phyloP scores from a whole-genome alignment of 2,113 vertebrate species.

The Mustelus asterias region DNA sequence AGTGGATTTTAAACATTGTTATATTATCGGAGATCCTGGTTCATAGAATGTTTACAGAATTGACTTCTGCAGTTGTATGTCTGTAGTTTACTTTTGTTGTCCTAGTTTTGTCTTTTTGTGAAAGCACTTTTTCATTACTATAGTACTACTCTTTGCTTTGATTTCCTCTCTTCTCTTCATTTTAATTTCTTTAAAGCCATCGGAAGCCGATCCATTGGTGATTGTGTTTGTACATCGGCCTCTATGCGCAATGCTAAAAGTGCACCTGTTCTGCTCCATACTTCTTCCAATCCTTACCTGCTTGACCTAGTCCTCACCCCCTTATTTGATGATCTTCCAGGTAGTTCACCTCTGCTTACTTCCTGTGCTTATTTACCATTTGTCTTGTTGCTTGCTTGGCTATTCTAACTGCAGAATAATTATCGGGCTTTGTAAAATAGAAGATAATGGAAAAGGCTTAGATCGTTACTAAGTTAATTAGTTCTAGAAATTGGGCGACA shows the following conservation, averaged over 20 bases:
- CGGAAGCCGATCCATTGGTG: constrained; percentile 99
- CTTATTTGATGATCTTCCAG: constrained; percentile 99
- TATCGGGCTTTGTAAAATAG: neutral
- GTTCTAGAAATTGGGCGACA: neutral
- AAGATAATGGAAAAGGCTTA: neutral
- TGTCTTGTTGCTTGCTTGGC: constrained; percentile 33
- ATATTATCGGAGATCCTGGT: neutral
- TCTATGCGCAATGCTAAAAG: constrained; percentile 99
- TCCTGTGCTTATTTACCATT: constrained; percentile 44
- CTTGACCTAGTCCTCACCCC: constrained; percentile 94
- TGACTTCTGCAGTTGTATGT: constrained; percentile 17
- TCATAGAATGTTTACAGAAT: neutral
- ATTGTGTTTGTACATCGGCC: constrained; percentile 98
- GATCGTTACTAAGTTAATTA: neutral
- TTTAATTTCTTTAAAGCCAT: constrained; percentile 85
- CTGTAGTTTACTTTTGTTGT: constrained; percentile 58
- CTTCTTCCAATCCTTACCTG: constrained; percentile 94
- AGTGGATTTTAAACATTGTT: neutral
- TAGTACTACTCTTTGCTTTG: constrained; percentile 63
- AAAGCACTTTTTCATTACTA: constrained; percentile 72
- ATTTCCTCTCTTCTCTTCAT: constrained; percentile 54
- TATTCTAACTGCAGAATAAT: constrained; percentile 24
- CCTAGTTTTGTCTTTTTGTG: constrained; percentile 70
- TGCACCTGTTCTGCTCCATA: constrained; percentile 98
- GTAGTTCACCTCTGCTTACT: constrained; percentile 89